Evolutionary conservation across 2,113 vertebrate genomes (phyloP), one percentile per base, ranked within the genome.

Genomic region (Hepsetus odoe): DNA sequence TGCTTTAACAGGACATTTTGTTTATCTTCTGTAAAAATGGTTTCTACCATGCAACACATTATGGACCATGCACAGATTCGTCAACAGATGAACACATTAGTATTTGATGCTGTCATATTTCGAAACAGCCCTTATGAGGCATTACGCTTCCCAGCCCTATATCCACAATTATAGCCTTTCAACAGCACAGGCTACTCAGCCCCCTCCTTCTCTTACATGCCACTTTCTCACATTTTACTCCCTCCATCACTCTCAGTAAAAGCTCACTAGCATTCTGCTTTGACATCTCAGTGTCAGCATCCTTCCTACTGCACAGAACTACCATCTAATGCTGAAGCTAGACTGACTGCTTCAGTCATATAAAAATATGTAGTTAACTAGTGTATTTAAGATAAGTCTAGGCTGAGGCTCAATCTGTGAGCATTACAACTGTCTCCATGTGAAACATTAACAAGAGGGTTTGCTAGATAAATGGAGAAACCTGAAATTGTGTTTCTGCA

Each of bases 321-420:
- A 65, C 7, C 61, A 38, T 32, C 61, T 35, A 38, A 65, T 33
- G 61, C 61, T 38, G 51, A 55, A 22, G 51, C 51, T 55, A 55
- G 51, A 55, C 51, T 0, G n/a, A 9, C 51, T 55, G 51, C n/a
- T 22, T 38, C 24, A 20, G 38, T 38, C 61, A 12, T n/a, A 38
- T 38, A 8, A 65, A 65, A 65, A 62, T 62, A 20, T 33, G 30
- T 38, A 38, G 32, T 65, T 33, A 65, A 22, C n/a, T 65, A 38
- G 38, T 20, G n/a, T 22, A 55, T 55, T 38, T 20, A 33, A 65
- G 7, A 65, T 38, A 65, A 35, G n/a, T 14, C 61, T 35, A 33
- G 0, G 28, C 56, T 59, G 59, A 3, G 8, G 59, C 30, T 14
- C 28, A 18, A 11, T 28, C 56, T 59, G 26, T 14, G 30, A 20